phyloP scores from a whole-genome alignment of 2,797 vertebrate species.

The Chelon labrosus region DNA sequence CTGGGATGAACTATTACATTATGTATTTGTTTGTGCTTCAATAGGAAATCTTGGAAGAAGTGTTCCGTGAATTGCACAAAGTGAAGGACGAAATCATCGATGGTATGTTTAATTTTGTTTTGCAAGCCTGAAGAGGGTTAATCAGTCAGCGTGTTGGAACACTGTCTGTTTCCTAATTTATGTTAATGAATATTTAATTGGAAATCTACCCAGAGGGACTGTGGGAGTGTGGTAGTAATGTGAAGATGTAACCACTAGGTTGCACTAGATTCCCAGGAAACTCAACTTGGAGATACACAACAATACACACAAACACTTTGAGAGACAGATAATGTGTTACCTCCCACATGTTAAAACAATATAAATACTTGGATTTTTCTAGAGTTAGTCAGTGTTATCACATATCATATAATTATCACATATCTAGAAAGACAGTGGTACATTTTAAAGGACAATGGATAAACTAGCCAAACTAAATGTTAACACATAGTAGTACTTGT shows the following conservation, averaged over 20 bases:
- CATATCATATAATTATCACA: too few species aligned
- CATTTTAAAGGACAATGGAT: background rate
- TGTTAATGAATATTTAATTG: slow-evolving; percentile 22
- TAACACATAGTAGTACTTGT: background rate
- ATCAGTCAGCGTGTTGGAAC: slow-evolving; percentile 3
- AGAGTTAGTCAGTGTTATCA: background rate
- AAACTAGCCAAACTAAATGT: background rate
- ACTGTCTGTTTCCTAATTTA: slow-evolving; percentile 2
- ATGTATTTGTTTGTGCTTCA: slow-evolving; percentile 5
- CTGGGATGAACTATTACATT: background rate
- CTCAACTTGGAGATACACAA: background rate
- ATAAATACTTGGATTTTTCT: background rate
- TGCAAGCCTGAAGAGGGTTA: background rate
- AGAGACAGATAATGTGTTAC: background rate
- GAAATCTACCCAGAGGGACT: slow-evolving; percentile 1
- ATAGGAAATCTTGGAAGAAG: slow-evolving; percentile 99
- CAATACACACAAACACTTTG: background rate
- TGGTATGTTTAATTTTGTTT: slow-evolving; percentile 83
- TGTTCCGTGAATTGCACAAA: slow-evolving; percentile 98
- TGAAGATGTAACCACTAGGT: slow-evolving; percentile 60
- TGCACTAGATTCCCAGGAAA: slow-evolving; percentile 46
- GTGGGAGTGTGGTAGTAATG: slow-evolving; percentile 14
- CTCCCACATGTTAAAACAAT: background rate
- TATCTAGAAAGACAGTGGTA: background rate
- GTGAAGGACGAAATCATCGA: slow-evolving; percentile 99